Evolutionary conservation across 2,888 invertebrate species (phyloP).

Genomic region (Scelioninae gen. 1): DNA sequence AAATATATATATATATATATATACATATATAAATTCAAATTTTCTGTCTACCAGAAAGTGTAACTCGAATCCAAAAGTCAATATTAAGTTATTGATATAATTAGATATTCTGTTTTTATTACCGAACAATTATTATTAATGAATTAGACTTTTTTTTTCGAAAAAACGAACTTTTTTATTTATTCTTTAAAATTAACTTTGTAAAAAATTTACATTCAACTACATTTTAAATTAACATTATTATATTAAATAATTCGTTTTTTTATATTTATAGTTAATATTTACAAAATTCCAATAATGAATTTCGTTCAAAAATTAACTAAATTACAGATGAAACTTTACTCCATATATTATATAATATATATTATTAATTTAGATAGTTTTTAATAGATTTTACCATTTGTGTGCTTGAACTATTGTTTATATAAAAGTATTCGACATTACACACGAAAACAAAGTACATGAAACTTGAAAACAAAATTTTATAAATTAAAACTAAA

Average conservation of each 20-base stretch:
- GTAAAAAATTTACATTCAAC: neutral
- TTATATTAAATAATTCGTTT: too few relatives aligned
- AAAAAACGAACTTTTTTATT: constrained; percentile 7
- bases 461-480: constrained; percentile 14
- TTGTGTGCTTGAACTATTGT: constrained; percentile 16
- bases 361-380: constrained; percentile 22
- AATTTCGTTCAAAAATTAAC: neutral
- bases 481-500: neutral
- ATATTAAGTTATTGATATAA: constrained; percentile 39
- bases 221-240: too few relatives aligned
- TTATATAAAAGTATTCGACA: constrained; percentile 20
- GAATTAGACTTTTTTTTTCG: constrained; percentile 11
- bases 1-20: too few relatives aligned
- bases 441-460: constrained; percentile 18
- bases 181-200: neutral
- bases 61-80: constrained; percentile 53
- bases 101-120: constrained; percentile 27
- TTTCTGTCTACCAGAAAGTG: constrained; percentile 41
- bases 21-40: constrained; percentile 27
- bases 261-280: too few relatives aligned
- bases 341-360: neutral
- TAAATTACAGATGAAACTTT: constrained; percentile 3
- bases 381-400: constrained; percentile 21
- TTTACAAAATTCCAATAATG: neutral
- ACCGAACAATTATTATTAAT: constrained; percentile 9